Base-by-base conservation (phyloP, 2,797 vertebrate species). In the Sebastes paucispinis region DNA sequence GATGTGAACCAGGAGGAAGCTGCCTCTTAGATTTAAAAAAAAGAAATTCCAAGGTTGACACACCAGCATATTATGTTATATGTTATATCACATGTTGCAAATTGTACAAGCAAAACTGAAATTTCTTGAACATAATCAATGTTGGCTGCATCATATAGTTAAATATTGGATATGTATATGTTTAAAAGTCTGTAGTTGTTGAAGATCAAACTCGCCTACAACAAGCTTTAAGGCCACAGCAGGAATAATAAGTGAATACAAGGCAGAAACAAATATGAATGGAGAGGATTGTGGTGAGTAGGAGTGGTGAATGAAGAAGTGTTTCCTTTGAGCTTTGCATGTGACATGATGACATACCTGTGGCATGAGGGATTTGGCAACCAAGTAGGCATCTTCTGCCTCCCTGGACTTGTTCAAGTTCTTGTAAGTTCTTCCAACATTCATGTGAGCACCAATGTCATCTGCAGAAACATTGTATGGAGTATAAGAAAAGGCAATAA, bases 361-460 rank as follows among this genome's bases (percentile, higher is more conserved):
- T 50, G 98, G 98, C 98, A 99, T 99, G 66, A 99, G 94, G 4
- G 98, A 98, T 84, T 99, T 99, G 67, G 98, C 98, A 85, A 97
- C 95, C 94, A 99, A 88, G 63, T 99, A 99, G 20, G 98, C 98
- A 43, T 97, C 97, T 92, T 99, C 98, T 0, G 98, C 98, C 93
- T 99, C 98, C 95, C 94, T 97, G 77, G 97, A 98, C 91, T 91
- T 96, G 93, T 99, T 98, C 84, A 99, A 91, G 90, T 99, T 99
- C 96, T 99, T 99, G 79, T 99, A 99, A 69, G 98, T 99, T 95
- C 98, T 96, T 92, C 98, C 98, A 73, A 99, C 98, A 55, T 99
- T 99, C 98, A 99, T 99, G 87, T 99, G 98, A 60, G 98, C 98
- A 34, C 98, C 98, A 32, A 99, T 99, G 89, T 99, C 98, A 95